These are phyloP conservation scores for Venustoraphidia nigricollis DNA, from an alignment of 2,888 invertebrate genomes.

Conservation along the genomic window DNA sequence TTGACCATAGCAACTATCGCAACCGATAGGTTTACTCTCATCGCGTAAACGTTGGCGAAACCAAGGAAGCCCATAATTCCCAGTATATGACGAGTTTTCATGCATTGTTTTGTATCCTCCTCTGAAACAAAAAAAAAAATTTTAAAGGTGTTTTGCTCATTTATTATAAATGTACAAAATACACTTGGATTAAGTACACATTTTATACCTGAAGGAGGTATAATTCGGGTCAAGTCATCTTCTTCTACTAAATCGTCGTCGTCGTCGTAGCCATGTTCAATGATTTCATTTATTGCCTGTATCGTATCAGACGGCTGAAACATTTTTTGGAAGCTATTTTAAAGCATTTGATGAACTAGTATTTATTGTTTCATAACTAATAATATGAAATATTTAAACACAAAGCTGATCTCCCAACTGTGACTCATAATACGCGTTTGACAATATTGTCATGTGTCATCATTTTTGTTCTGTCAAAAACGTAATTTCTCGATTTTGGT, in stretches of 20 bases:
- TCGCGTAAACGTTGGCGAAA: conserved; percentile 77
- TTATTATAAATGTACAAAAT: not conserved
- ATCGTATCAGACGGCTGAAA: conserved; percentile 1
- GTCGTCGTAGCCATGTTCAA: conserved; percentile 16
- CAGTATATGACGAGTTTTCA: conserved; percentile 60
- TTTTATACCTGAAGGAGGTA: conserved; percentile 25
- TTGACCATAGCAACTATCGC: conserved; percentile 93
- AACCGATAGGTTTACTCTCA: conserved; percentile 82
- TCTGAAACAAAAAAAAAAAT: conserved; percentile 18
- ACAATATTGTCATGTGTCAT: too few relatives aligned
- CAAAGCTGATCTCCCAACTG: too few relatives aligned
- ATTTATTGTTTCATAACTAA: too few relatives aligned
- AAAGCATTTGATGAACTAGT: too few relatives aligned
- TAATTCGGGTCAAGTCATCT: conserved; percentile 26
- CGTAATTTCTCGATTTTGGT: too few relatives aligned
- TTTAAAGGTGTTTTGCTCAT: not conserved
- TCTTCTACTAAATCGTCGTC: conserved; percentile 21
- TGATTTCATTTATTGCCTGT: not conserved
- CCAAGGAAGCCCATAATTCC: conserved; percentile 78
- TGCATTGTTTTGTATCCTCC: conserved; percentile 47
- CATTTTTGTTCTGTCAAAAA: too few relatives aligned
- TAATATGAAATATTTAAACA: too few relatives aligned
- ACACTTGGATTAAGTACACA: not conserved
- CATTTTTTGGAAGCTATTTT: not conserved
- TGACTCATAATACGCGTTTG: too few relatives aligned